phyloP scores from a whole-genome alignment of 23 tunicate genomes.

The Diplosoma virens region DNA sequence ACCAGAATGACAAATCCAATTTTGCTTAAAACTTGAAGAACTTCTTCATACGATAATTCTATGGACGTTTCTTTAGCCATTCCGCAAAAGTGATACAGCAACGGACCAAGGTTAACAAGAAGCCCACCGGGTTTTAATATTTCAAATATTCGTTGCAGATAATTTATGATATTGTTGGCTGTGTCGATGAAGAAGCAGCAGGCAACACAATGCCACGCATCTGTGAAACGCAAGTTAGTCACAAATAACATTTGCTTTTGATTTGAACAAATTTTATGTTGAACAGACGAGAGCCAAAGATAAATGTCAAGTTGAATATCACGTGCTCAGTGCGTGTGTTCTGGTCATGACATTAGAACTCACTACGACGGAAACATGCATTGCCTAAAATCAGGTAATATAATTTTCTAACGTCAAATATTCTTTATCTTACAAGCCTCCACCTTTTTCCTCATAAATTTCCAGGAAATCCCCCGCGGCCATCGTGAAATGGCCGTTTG shows the following conservation, averaged over 20 bases:
- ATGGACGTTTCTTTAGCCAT: conserved; percentile 69
- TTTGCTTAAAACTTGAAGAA: conserved; percentile 40
- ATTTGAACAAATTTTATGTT: too few relatives aligned
- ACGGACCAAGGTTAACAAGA: conserved; percentile 90
- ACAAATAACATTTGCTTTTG: too few relatives aligned
- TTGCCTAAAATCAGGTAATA: too few relatives aligned
- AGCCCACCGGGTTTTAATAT: conserved; percentile 92
- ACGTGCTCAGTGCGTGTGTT: too few relatives aligned
- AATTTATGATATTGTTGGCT: conserved; percentile 80
- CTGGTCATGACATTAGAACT: too few relatives aligned
- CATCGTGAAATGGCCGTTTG: conserved; percentile 52
- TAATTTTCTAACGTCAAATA: too few relatives aligned
- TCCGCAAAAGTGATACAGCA: conserved; percentile 83
- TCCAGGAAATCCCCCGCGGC: conserved; percentile 95
- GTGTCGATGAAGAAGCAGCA: conserved; percentile 93
- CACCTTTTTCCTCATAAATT: conserved; percentile 51
- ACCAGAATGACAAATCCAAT: conserved; percentile 74
- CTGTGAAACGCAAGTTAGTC: too few relatives aligned
- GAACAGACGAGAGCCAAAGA: too few relatives aligned
- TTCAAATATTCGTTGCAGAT: conserved; percentile 61
- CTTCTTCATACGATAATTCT: conserved; percentile 86
- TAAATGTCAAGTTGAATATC: too few relatives aligned
- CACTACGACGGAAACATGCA: too few relatives aligned
- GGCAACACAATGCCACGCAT: conserved; percentile 77
- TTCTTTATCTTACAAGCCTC: too few relatives aligned